Evolutionary conservation across 1,140 invertebrate species (phyloP).

Genomic region (Anastrepha ludens): DNA sequence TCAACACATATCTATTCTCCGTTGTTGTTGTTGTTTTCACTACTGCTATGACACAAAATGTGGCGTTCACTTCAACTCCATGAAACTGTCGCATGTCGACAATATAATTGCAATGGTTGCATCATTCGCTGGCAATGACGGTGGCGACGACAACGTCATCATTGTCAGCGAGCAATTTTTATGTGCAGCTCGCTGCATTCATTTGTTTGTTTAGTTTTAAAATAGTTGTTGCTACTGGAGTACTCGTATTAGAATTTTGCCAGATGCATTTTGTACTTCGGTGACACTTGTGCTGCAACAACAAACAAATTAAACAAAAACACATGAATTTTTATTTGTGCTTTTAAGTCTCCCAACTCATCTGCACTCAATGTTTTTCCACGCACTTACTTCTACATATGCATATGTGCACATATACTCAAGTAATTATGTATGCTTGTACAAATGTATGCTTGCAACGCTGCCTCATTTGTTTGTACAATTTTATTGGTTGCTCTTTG

Average conservation of each 20-base stretch:
- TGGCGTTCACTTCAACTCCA: conserved; percentile 26
- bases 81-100: conserved; percentile 39
- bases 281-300: conserved; percentile 3
- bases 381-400: background rate
- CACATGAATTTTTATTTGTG: background rate
- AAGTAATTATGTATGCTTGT: background rate
- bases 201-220: conserved; percentile 12
- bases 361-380: background rate
- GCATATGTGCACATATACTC: too few relatives aligned
- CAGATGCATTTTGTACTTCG: conserved; percentile 26
- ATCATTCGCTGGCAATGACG: background rate
- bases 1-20: background rate
- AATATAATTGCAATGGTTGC: conserved; percentile 34
- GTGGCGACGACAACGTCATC: conserved; percentile 26
- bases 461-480: conserved; percentile 73
- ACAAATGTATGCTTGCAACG: conserved; percentile 62
- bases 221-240: conserved; percentile 27
- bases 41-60: conserved; percentile 23
- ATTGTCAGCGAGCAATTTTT: conserved; percentile 43
- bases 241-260: conserved; percentile 20
- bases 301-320: background rate
- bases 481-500: conserved; percentile 69
- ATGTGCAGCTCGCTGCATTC: conserved; percentile 23
- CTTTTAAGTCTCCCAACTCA: background rate
- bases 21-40: background rate